Percentiles rank a stretch among this genome's conserved stretches.
phyloP scores from a whole-genome alignment of 2,797 vertebrate genomes.

The Pogonophryne albipinna region DNA sequence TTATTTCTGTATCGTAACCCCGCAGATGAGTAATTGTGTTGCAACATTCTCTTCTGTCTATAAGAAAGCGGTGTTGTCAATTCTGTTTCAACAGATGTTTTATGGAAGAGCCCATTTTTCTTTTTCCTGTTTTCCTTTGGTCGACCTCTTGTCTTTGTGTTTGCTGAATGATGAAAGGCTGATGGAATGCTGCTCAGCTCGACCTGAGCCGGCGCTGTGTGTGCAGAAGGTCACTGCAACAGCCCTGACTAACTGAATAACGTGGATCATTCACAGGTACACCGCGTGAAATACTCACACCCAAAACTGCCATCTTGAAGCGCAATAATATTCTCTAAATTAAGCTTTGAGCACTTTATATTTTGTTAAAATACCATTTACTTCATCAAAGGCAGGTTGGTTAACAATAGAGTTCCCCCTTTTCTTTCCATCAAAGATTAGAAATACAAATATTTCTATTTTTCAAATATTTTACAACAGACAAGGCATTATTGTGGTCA shows the following conservation, averaged over 20 bases:
- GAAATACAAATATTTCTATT: background rate
- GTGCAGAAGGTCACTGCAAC: slow-evolving; percentile 84
- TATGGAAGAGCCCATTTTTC: slow-evolving; percentile 29
- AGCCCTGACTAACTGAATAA: slow-evolving; percentile 82
- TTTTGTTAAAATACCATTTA: background rate
- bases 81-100: slow-evolving; percentile 40
- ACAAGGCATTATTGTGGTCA: slow-evolving; percentile 29
- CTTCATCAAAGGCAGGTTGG: background rate
- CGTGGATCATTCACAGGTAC: slow-evolving; percentile 76
- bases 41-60: slow-evolving; percentile 1
- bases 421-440: slow-evolving; percentile 33
- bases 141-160: slow-evolving; percentile 75
- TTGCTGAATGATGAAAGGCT: slow-evolving; percentile 85
- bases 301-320: background rate
- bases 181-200: slow-evolving; percentile 84
- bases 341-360: background rate
- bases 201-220: slow-evolving; percentile 73
- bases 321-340: background rate
- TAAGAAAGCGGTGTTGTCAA: slow-evolving; percentile 16
- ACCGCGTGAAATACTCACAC: slow-evolving; percentile 65
- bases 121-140: slow-evolving; percentile 52
- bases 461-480: slow-evolving; percentile 3
- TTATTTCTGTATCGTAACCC: slow-evolving; percentile 18
- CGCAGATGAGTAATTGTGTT: background rate
- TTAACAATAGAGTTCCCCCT: slow-evolving; percentile 13